A percentile compares a stretch with the other conserved stretches of the same genome.
These are phyloP conservation scores for Picathartes gymnocephalus DNA, from an alignment of 2,113 vertebrate species.

Conservation along the genomic window DNA sequence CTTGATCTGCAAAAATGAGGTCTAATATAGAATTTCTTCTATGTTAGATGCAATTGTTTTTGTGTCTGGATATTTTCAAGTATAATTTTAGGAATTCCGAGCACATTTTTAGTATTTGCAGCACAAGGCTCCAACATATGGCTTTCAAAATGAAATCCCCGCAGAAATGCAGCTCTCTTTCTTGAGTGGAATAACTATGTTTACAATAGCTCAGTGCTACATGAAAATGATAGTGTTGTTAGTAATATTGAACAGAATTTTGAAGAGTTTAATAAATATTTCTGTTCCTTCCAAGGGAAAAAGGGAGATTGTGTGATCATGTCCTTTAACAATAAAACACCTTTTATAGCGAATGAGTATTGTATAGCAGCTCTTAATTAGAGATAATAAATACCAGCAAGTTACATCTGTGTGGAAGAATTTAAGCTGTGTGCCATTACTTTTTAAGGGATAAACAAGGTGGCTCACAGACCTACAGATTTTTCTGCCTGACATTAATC, in stretches of 20 bases:
- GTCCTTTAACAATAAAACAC: neutral
- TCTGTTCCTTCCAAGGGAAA: neutral
- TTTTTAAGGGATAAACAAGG: slow-evolving; percentile 34
- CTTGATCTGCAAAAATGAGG: slow-evolving; percentile 63
- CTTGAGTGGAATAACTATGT: slow-evolving; percentile 32
- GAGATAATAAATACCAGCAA: neutral
- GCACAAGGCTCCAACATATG: slow-evolving; percentile 50
- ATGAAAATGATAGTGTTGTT: slow-evolving; percentile 10
- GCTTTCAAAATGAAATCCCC: slow-evolving; percentile 39
- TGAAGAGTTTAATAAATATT: slow-evolving; percentile 12
- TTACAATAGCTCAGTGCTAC: slow-evolving; percentile 14
- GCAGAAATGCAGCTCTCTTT: slow-evolving; percentile 32
- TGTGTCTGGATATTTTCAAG: slow-evolving; percentile 59
- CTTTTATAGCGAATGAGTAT: neutral
- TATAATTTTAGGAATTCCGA: slow-evolving; percentile 47
- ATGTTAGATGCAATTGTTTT: slow-evolving; percentile 19
- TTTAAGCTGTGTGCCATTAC: neutral
- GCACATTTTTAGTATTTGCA: slow-evolving; percentile 51
- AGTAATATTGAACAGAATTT: neutral
- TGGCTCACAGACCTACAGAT: neutral
- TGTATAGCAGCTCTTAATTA: slow-evolving; percentile 1
- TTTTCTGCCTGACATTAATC: slow-evolving; percentile 47
- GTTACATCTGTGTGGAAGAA: neutral
- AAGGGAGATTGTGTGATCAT: neutral
- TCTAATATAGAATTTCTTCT: slow-evolving; percentile 58